Base-by-base conservation (phyloP, 1,140 invertebrate genomes). In the Zaprionus africanus region DNA sequence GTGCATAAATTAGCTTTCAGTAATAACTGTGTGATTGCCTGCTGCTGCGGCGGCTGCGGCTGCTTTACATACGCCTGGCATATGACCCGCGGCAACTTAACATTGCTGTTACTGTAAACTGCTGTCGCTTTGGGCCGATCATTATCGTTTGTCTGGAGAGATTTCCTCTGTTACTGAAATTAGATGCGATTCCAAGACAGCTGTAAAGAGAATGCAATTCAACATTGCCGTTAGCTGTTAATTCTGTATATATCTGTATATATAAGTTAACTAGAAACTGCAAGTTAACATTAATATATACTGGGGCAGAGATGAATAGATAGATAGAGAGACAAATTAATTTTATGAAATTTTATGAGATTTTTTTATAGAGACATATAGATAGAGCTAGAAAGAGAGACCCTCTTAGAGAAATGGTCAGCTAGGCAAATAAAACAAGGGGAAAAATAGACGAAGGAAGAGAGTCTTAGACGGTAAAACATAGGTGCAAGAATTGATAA, bases 1-100 rank as follows among this genome's bases (percentile, higher is more conserved):
- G 73, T 76, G 68, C 73, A 76, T 76, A 76, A 76, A 76, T 76
- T 76, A 71, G 67, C 38, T 76, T 31, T 58, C 26, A 60, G 67
- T 71, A 51, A 51, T 64, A 34, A 71, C 63, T 62, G 22, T 75
- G 51, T 46, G 31, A 58, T 70, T 63, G 66, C 43, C 15, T 24
- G 58, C 54, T 73, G 41, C 26, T 17, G 17, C 58, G 5, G 56
- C 56, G 3, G 54, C 28, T 17, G 54, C 15, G 34, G 7, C 46
- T 51, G 46, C 46, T 68, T 73, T 66, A 56, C 63, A 74, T 56
- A 75, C 28, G 59, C 58, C 56, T 58, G 59, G 58, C 61, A 70
- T 63, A 75, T 75, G 72, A 59, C 19, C 72, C 54, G 58, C 69
- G 62, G 34, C n/a, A 53, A 41, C 26, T 59, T 51, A 66, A 72